phyloP scores from a whole-genome alignment of 2,888 invertebrate species.

The Mythimna ferrago region DNA sequence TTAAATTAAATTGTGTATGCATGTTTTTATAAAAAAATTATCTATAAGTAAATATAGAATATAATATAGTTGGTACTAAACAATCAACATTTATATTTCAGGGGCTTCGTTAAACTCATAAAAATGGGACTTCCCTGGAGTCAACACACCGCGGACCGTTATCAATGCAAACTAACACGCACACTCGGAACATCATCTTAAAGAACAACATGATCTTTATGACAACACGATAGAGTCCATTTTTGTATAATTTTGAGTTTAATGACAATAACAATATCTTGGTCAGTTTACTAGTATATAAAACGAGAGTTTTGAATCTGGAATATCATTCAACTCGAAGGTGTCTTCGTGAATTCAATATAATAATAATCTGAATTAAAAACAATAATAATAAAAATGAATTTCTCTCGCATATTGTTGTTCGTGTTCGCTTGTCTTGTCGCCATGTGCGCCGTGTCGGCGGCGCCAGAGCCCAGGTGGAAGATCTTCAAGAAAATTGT shows the following conservation, averaged over 20 bases:
- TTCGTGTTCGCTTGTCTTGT: slow-evolving; percentile 74
- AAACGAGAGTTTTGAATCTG: slow-evolving; percentile 19
- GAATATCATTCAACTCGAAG: slow-evolving; percentile 53
- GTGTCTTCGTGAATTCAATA: slow-evolving; percentile 14
- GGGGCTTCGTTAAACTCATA: neutral
- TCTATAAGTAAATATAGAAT: too few relatives aligned
- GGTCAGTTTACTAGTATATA: slow-evolving; percentile 35
- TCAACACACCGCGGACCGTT: slow-evolving; percentile 18
- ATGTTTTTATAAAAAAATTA: too few relatives aligned
- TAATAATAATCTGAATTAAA: slow-evolving; percentile 29
- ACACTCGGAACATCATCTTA: neutral
- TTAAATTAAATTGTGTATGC: too few relatives aligned
- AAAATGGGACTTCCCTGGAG: slow-evolving; percentile 51
- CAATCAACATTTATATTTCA: neutral
- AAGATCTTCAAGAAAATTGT: slow-evolving; percentile 80
- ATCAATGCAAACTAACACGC: slow-evolving; percentile 31
- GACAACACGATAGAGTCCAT: neutral
- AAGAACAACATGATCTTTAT: slow-evolving; percentile 5
- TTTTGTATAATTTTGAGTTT: slow-evolving; percentile 10
- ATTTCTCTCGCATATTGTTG: slow-evolving; percentile 74
- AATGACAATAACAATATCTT: neutral
- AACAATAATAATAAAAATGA: slow-evolving; percentile 68
- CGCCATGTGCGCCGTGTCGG: slow-evolving; percentile 71
- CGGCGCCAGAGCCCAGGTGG: slow-evolving; percentile 76
- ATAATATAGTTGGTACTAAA: too few relatives aligned